A percentile compares a stretch with the other conserved stretches of the same genome.
phyloP scores from a whole-genome alignment of 53 echinoderm and acorn worm species.

The Astropecten irregularis region DNA sequence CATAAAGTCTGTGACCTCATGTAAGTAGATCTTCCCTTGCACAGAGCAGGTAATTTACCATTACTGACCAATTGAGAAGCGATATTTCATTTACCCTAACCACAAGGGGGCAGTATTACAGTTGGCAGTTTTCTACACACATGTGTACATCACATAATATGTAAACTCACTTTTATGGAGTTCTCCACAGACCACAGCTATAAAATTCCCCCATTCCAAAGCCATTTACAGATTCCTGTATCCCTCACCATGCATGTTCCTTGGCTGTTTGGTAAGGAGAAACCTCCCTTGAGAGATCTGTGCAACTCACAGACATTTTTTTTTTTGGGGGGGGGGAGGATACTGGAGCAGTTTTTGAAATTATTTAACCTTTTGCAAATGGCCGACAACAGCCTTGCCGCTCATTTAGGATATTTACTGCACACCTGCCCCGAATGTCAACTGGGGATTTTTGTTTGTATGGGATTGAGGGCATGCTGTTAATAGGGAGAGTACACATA shows the following conservation, averaged over 20 bases:
- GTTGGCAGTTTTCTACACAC: no score
- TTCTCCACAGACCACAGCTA: no score
- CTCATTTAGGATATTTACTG: conserved; percentile 23
- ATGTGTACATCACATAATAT: no score
- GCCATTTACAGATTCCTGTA: no score
- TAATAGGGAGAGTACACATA: conserved; percentile 24
- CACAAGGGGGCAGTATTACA: no score
- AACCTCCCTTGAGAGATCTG: neutral
- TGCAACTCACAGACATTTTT: neutral
- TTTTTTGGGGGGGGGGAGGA: neutral
- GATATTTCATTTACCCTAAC: no score
- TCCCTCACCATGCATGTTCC: neutral
- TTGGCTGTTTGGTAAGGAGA: neutral
- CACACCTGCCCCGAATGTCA: conserved; percentile 35
- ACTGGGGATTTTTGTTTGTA: neutral
- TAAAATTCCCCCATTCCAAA: no score
- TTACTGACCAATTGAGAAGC: no score
- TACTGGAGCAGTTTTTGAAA: neutral
- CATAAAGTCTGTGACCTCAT: no score
- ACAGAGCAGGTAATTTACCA: no score
- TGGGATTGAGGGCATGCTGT: conserved; percentile 9
- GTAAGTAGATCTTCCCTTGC: no score
- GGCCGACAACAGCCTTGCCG: neutral
- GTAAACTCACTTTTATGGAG: no score
- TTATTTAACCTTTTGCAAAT: neutral